A percentile compares a stretch with the other conserved stretches of the same genome.
Evolutionary conservation across 1,140 invertebrate species (phyloP).

Genomic region (Myzus persicae): DNA sequence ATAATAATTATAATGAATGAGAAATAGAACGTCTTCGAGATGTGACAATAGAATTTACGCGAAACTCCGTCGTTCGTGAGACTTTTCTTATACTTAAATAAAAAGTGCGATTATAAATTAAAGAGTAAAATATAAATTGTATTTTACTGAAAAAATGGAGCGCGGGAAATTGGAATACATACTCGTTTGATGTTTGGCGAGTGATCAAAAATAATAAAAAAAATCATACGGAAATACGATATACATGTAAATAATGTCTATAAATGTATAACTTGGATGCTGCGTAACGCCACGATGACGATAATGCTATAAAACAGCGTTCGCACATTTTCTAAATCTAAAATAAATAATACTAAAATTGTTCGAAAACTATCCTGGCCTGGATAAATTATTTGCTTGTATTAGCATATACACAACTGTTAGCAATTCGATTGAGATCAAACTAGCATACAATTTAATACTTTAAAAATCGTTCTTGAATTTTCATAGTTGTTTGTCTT

Average conservation of each 20-base stretch:
- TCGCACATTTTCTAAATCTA: neutral
- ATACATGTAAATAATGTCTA: slow-evolving; percentile 50
- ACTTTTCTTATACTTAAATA: slow-evolving; percentile 1
- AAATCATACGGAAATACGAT: slow-evolving; percentile 40
- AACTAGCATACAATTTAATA: neutral
- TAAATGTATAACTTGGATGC: slow-evolving; percentile 39
- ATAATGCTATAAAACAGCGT: neutral
- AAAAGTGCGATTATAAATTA: slow-evolving; percentile 4
- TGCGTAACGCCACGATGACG: neutral
- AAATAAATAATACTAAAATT: slow-evolving; percentile 5
- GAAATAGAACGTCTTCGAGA: slow-evolving; percentile 13
- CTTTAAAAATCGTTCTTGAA: neutral
- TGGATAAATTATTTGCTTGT: neutral
- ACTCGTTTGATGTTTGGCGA: slow-evolving; percentile 50
- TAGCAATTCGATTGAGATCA: neutral
- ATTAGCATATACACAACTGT: neutral
- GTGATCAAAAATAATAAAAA: slow-evolving; percentile 43
- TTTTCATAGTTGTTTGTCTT: neutral
- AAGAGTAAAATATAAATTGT: neutral
- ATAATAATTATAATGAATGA: slow-evolving; percentile 32
- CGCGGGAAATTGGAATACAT: slow-evolving; percentile 47
- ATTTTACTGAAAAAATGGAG: slow-evolving; percentile 9
- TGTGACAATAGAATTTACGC: neutral
- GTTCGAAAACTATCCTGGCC: neutral
- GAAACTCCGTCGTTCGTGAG: slow-evolving; percentile 31